phyloP scores from a whole-genome alignment of 2,113 vertebrate genomes.

The human region DNA sequence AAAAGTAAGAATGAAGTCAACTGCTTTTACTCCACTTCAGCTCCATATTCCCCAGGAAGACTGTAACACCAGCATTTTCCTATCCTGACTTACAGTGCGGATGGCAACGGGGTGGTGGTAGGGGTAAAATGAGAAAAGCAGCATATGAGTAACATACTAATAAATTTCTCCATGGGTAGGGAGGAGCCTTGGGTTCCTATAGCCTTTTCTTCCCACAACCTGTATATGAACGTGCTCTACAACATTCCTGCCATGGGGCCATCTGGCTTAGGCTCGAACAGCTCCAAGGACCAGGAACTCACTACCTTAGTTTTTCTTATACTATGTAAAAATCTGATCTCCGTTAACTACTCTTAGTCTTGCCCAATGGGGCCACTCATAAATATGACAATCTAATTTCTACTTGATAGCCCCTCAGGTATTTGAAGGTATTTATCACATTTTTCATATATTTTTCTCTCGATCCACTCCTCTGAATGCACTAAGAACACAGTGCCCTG shows the following conservation, averaged over 20 bases:
- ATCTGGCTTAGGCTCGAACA: not conserved
- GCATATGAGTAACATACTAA: not conserved
- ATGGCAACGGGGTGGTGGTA: not conserved
- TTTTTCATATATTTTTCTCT: not conserved
- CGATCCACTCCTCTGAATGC: not conserved
- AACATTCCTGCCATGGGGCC: not conserved
- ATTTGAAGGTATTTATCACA: slow-evolving; percentile 29
- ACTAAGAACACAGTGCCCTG: not conserved
- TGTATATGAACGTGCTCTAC: not conserved
- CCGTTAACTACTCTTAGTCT: not conserved
- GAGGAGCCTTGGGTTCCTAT: not conserved
- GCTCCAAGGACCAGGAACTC: not conserved
- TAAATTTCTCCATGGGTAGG: not conserved
- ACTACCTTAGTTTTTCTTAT: not conserved
- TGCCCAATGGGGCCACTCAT: not conserved
- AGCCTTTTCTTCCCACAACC: not conserved
- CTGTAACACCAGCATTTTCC: not conserved
- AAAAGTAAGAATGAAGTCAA: not conserved
- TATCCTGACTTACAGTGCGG: not conserved
- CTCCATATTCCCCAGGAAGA: not conserved
- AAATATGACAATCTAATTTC: slow-evolving; percentile 7
- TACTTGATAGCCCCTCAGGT: not conserved
- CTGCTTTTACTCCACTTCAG: not conserved
- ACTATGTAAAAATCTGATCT: slow-evolving; percentile 22
- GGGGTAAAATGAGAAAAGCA: not conserved